Conservation (phyloP, 2,113 vertebrate genomes). For the Acinonyx jubatus region DNA sequence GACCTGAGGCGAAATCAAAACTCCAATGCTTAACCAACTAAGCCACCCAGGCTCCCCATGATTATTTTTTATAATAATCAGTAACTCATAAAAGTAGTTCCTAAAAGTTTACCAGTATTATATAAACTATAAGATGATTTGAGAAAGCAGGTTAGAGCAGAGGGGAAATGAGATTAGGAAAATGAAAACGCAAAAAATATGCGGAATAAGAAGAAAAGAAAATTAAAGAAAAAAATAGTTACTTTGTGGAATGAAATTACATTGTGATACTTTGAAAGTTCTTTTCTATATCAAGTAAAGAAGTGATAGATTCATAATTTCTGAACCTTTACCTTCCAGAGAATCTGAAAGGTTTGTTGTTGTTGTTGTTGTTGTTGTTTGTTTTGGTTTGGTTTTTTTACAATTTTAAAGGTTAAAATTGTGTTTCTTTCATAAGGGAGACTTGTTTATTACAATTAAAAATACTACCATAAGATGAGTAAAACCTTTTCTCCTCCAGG, state of each 20-base stretch:
- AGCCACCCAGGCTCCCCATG: too few species aligned
- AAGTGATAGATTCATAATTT: neutral
- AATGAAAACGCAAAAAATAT: neutral
- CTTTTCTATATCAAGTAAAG: neutral
- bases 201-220: neutral
- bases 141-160: neutral
- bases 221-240: neutral
- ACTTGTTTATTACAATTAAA: neutral
- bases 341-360: neutral
- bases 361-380: too few species aligned
- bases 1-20: too few species aligned
- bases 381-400: neutral
- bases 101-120: neutral
- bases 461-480: neutral
- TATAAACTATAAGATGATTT: neutral
- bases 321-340: neutral
- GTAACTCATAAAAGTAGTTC: neutral
- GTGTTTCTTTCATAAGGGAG: neutral
- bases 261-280: neutral
- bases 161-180: neutral
- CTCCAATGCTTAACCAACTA: too few species aligned
- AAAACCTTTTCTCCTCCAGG: neutral
- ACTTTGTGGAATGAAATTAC: neutral
- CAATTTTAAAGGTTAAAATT: neutral
- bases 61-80: neutral